Conservation (phyloP, 2,888 invertebrate genomes). For the Lampropteryx suffumata region DNA sequence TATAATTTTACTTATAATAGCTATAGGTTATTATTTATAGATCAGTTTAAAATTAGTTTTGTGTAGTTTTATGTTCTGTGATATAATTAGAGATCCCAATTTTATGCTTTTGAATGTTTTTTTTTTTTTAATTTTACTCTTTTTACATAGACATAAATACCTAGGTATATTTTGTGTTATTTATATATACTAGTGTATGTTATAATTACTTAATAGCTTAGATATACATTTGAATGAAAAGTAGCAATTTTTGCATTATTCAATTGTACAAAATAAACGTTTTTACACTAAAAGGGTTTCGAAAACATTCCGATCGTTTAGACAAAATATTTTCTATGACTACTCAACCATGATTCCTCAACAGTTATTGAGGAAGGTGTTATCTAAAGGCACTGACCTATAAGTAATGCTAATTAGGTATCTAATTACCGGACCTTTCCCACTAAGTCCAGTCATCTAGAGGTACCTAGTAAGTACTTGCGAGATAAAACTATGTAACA, state of each 20-base stretch:
- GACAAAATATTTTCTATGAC: too few relatives aligned
- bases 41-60: constrained; percentile 4
- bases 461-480: too few relatives aligned
- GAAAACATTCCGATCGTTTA: neutral
- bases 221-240: constrained; percentile 24
- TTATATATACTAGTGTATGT: neutral
- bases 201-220: neutral
- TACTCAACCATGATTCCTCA: neutral
- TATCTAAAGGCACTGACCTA: constrained; percentile 71
- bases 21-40: too few relatives aligned
- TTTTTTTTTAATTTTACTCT: too few relatives aligned
- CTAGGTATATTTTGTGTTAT: too few relatives aligned
- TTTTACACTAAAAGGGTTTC: constrained; percentile 27
- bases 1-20: too few relatives aligned
- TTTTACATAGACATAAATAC: too few relatives aligned
- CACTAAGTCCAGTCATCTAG: neutral
- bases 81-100: constrained; percentile 51
- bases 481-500: too few relatives aligned
- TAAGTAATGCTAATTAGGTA: constrained; percentile 43
- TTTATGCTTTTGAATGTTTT: too few relatives aligned
- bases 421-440: constrained; percentile 16
- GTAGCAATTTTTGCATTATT: constrained; percentile 24
- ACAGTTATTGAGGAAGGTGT: constrained; percentile 25
- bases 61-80: constrained; percentile 37
- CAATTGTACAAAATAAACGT: constrained; percentile 35